These are phyloP conservation scores for Trichacis sp. DNA, from an alignment of 2,888 invertebrate genomes.

Conservation along the genomic window DNA sequence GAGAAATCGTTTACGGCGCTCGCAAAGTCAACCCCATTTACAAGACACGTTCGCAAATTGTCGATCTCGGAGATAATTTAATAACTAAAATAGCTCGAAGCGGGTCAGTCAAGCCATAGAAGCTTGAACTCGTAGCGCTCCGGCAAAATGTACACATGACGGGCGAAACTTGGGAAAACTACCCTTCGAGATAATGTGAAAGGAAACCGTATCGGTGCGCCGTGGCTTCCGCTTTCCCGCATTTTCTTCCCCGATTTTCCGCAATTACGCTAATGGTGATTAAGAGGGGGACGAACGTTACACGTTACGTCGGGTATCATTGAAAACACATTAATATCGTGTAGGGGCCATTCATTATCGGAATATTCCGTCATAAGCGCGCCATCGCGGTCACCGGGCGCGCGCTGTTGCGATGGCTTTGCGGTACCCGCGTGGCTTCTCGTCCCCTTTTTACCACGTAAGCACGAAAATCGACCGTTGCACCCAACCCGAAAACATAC, in stretches of 20 bases:
- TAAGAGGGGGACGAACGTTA: too few species aligned
- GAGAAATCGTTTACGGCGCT: too few species aligned
- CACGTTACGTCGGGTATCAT: constrained; percentile 21
- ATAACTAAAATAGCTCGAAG: constrained; percentile 47
- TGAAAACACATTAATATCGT: constrained; percentile 34
- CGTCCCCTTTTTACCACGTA: neutral
- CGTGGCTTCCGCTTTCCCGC: constrained; percentile 25
- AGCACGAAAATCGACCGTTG: neutral
- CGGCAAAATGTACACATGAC: constrained; percentile 17
- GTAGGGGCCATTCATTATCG: constrained; percentile 57
- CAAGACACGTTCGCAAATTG: constrained; percentile 27
- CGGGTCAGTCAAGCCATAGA: constrained; percentile 31
- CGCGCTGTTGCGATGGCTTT: constrained; percentile 40
- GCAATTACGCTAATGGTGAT: neutral
- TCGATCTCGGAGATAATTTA: constrained; percentile 35
- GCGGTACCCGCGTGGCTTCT: constrained; percentile 29
- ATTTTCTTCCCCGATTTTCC: constrained; percentile 1
- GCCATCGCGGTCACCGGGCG: constrained; percentile 39
- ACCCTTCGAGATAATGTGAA: constrained; percentile 34
- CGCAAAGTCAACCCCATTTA: too few species aligned
- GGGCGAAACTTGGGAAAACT: constrained; percentile 40
- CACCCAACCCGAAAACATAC: too few species aligned
- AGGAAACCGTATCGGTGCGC: constrained; percentile 48
- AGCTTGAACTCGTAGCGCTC: constrained; percentile 25
- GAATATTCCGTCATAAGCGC: constrained; percentile 56